A percentile compares a stretch with the other conserved stretches of the same genome.
These are phyloP conservation scores for Drosophila saltans DNA, from an alignment of 1,140 invertebrate species.

Conservation along the genomic window DNA sequence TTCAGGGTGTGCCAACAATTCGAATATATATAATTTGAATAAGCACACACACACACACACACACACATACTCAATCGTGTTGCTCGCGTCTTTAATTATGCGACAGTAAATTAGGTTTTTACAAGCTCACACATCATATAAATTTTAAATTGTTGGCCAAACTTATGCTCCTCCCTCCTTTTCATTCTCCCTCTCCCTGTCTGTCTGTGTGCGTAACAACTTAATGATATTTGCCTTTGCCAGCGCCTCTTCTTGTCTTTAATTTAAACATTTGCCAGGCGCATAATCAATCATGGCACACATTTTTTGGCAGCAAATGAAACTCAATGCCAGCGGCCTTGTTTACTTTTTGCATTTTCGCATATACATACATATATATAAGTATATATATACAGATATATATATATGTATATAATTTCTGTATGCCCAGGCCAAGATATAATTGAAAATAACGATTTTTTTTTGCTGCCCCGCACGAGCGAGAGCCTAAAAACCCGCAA, in stretches of 20 bases:
- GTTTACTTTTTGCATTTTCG: constrained; percentile 43
- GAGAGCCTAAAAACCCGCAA: constrained; percentile 67
- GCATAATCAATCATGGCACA: constrained; percentile 75
- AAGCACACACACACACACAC: constrained; percentile 6
- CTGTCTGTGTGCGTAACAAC: constrained; percentile 49
- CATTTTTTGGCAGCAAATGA: constrained; percentile 63
- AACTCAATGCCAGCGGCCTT: constrained; percentile 55
- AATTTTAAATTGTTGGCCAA: constrained; percentile 75
- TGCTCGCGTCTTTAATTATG: constrained; percentile 67
- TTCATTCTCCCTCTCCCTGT: background rate
- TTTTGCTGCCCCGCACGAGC: constrained; percentile 31
- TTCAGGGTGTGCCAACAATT: constrained; percentile 45
- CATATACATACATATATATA: constrained; percentile 1
- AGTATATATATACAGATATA: too few relatives aligned
- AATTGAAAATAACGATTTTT: constrained; percentile 81
- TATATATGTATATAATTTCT: constrained; percentile 13
- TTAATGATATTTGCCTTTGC: constrained; percentile 72
- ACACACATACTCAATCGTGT: too few relatives aligned
- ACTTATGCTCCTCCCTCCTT: constrained; percentile 28
- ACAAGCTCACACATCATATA: constrained; percentile 79
- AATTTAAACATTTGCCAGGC: constrained; percentile 73
- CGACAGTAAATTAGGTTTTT: constrained; percentile 78
- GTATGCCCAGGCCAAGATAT: constrained; percentile 37
- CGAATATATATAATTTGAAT: constrained; percentile 59
- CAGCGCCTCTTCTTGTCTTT: constrained; percentile 56